phyloP scores from a whole-genome alignment of 1,140 invertebrate genomes.

The Mercenaria mercenaria region DNA sequence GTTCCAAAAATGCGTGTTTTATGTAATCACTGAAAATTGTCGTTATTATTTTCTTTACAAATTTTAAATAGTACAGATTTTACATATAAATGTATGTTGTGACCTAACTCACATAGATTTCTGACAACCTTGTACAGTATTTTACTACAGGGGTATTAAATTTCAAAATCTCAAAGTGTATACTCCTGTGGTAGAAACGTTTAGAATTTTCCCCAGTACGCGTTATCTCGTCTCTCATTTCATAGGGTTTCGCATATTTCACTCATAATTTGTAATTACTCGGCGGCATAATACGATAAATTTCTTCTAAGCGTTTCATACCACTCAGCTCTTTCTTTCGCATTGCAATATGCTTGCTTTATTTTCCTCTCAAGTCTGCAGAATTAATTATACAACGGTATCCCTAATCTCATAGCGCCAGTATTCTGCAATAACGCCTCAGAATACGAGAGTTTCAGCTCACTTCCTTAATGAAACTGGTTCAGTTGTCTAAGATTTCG shows the following conservation, averaged over 20 bases:
- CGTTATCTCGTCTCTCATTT: neutral
- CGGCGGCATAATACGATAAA: neutral
- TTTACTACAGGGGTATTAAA: too few species aligned
- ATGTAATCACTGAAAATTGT: too few species aligned
- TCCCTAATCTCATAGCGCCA: slow-evolving; percentile 3
- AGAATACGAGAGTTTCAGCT: neutral
- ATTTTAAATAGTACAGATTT: too few species aligned
- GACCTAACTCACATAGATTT: too few species aligned
- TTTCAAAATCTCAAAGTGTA: too few species aligned
- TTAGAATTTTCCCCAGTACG: neutral
- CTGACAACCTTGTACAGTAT: too few species aligned
- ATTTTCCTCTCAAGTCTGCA: neutral
- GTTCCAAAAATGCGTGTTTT: too few species aligned
- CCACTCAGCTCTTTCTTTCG: neutral
- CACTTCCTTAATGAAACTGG: neutral
- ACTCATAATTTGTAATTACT: slow-evolving; percentile 28
- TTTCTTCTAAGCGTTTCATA: neutral
- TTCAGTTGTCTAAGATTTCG: neutral
- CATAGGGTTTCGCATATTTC: slow-evolving; percentile 14
- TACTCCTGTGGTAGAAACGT: too few species aligned
- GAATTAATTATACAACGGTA: neutral
- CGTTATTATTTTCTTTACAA: too few species aligned
- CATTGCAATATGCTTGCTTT: neutral
- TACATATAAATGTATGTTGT: too few species aligned
- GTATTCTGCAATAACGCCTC: neutral